Base-by-base conservation (phyloP, 2,888 invertebrate genomes). In the Napeogenes sylphis region DNA sequence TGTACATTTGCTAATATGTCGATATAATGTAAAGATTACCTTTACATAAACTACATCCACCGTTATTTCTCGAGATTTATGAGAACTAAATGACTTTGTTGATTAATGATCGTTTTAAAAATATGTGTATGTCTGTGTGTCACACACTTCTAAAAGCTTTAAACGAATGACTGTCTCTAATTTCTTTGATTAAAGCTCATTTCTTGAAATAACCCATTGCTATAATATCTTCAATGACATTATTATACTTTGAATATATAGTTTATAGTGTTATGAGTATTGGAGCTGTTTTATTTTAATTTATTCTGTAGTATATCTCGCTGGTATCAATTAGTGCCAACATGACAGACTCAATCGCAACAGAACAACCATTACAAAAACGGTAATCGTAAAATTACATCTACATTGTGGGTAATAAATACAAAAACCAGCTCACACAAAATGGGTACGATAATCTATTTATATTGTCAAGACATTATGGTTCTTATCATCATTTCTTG, bases 361-460 rank as follows among this genome's bases (percentile, higher is more conserved):
- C 58, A 32, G 55, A 33, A 53, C 61, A 72, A 68, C 70, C 71
- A 73, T 75, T 74, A 74, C 74, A 70, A 73, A 70, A 73, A 71
- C 76, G 72, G 73, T 78, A 78, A 81, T 77, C 74, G 69, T 74
- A 74, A 79, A 82, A 80, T 80, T 74, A 78, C 76, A 74, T 75
- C 74, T 76, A 66, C 66, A 64, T 64, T 65, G 68, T 66, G 65
- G 65, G 55, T 58, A 61, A 58, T 64, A 61, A 64, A 64, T 58
- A 64, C 58, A 58, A 64, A 56, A 64, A 61, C 58, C 58, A 42
- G 51, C 30, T 30, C 51, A 51, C 10, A 30, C 30, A 51, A 51
- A 51, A 51, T 51, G 51, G 8, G 51, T 30, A 55, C 56, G 33
- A 58, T 61, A 62, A 59, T 64, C 55, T 51, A 56, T 38, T 35